These are phyloP conservation scores for Poeciliopsis infans DNA, from an alignment of 2,797 vertebrate species.

Conservation along the genomic window DNA sequence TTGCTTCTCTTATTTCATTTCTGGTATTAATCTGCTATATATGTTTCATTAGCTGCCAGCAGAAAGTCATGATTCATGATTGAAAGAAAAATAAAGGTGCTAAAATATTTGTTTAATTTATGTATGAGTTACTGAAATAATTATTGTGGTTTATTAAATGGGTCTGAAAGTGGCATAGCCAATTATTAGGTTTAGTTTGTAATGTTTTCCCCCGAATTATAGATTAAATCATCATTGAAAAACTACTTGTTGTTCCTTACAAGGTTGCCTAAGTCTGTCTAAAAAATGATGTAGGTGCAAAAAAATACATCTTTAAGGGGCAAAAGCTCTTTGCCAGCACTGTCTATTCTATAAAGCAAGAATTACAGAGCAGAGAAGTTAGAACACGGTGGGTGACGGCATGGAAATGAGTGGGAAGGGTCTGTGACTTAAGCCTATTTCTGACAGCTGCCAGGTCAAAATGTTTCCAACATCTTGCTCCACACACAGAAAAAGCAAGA, in stretches of 20 bases:
- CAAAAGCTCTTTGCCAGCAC: neutral
- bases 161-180: neutral
- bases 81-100: neutral
- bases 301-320: neutral
- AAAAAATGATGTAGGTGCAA: neutral
- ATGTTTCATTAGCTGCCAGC: neutral
- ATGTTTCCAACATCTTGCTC: conserved; percentile 34
- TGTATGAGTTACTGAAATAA: neutral
- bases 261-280: neutral
- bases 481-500: conserved; percentile 20
- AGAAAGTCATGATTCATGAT: neutral
- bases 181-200: neutral
- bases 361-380: conserved; percentile 14
- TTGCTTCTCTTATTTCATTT: neutral
- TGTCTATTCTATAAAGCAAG: conserved; percentile 1
- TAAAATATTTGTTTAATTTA: neutral
- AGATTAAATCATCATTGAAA: neutral
- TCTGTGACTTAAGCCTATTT: conserved; percentile 65
- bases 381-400: conserved; percentile 16
- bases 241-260: neutral
- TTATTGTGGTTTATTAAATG: neutral
- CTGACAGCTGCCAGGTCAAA: conserved; percentile 44
- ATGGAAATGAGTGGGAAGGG: conserved; percentile 51
- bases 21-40: neutral
- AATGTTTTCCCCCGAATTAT: neutral